phyloP scores from a whole-genome alignment of 2,113 vertebrate species.

The Chelonoidis abingdonii region DNA sequence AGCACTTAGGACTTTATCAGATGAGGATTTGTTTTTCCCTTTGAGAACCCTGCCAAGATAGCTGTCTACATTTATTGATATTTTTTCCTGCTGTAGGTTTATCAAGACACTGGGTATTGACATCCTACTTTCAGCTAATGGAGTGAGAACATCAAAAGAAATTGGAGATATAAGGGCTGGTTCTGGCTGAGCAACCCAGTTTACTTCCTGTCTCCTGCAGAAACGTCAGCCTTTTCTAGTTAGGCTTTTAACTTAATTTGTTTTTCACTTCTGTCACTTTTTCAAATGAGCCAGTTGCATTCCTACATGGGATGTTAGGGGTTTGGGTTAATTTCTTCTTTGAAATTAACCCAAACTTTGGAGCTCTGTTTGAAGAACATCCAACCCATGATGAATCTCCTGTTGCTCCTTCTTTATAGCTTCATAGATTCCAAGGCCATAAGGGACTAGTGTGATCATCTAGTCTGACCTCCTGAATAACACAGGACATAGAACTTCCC shows the following conservation, averaged over 20 bases:
- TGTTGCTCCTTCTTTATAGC: not conserved
- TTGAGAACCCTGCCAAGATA: not conserved
- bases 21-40: not conserved
- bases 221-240: not conserved
- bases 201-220: not conserved
- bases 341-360: no score
- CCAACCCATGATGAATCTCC: not conserved
- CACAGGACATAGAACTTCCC: no score
- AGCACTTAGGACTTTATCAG: not conserved
- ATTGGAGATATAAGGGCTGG: not conserved
- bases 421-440: no score
- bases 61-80: not conserved
- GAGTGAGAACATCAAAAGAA: not conserved
- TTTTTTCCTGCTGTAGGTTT: not conserved
- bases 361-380: not conserved
- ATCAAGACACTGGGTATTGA: not conserved
- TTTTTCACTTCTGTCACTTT: not conserved
- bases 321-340: not conserved
- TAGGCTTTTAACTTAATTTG: not conserved
- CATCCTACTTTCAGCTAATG: not conserved
- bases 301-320: not conserved
- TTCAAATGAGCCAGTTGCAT: not conserved
- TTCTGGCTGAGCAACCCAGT: not conserved
- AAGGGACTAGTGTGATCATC: no score
- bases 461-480: no score